Evolutionary conservation across 2,888 invertebrate genomes (phyloP), one percentile per base, ranked within the genome.

Genomic region (Andrena praecox): DNA sequence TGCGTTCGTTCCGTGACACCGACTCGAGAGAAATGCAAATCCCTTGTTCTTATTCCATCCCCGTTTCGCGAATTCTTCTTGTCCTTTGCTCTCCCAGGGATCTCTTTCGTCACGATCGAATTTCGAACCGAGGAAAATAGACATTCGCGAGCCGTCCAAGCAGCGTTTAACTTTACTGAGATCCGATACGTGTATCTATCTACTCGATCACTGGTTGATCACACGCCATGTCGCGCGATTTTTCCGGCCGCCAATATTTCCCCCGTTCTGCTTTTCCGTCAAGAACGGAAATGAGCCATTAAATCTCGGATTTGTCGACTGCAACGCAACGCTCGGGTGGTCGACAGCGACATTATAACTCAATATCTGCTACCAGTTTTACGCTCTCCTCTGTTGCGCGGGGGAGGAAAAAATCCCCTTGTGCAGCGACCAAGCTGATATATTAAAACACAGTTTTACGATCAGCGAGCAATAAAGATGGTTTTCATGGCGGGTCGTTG

Each of bases 391-490:
- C 50, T 16, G 27, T 3, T 24, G 48, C 20, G 20, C 20, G 33
- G 7, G 35, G 52, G 31, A n/a, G 27, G 52, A 54, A 66, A 78
- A 77, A 76, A 74, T 60, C 16, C 42, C 16, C 42, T 67, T 27
- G 70, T 29, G 54, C 67, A 56, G 63, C 73, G 71, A 69, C 56
- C 69, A 63, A 62, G 67, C 42, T 69, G 80, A 80, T 85, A 78
- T 78, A 82, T 87, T 83, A 83, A 69, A 71, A 68, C 83, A 75
- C 81, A 77, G 42, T 81, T 92, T 92, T 91, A 92, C 91, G 92
- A 92, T 84, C 87, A 77, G 85, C 89, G 84, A 78, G 87, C 87
- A 86, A 89, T 92, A 93, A 93, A 92, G 89, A 87, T 84, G 87
- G 89, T 87, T 80, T 91, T 90, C 87, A 90, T 88, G 89, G 89